phyloP scores from a whole-genome alignment of 1,140 invertebrate species.

The Coboldia fuscipes region DNA sequence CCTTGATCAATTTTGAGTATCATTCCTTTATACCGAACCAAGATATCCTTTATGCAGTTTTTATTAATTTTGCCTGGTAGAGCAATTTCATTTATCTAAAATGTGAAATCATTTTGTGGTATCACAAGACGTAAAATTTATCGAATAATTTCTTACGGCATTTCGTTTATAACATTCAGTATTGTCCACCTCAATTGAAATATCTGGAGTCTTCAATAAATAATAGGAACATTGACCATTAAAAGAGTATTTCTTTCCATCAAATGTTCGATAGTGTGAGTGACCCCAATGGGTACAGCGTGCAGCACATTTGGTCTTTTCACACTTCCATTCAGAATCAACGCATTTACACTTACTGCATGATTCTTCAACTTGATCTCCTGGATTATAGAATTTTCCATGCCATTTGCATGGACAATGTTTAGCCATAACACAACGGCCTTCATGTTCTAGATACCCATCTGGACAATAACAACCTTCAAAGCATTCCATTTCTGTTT shows the following conservation, averaged over 20 bases:
- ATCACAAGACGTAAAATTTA: too few relatives aligned
- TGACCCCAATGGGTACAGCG: conserved; percentile 65
- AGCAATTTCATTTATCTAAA: too few relatives aligned
- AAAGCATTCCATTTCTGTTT: conserved; percentile 31
- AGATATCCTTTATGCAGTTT: too few relatives aligned
- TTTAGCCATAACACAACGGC: conserved; percentile 42
- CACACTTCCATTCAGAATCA: conserved; percentile 52
- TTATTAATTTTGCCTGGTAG: too few relatives aligned
- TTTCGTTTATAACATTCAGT: conserved; percentile 57
- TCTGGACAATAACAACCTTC: conserved; percentile 74
- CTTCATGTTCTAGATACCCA: conserved; percentile 44
- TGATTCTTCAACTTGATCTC: conserved; percentile 45
- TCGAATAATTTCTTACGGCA: too few relatives aligned
- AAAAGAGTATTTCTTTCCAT: conserved; percentile 64
- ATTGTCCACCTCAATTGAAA: conserved; percentile 61
- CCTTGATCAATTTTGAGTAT: conserved; percentile 53
- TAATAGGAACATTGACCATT: conserved; percentile 78
- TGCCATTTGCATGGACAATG: conserved; percentile 61
- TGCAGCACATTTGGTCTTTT: conserved; percentile 43
- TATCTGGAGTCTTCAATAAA: conserved; percentile 36
- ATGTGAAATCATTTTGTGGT: too few relatives aligned
- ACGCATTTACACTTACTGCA: conserved; percentile 58
- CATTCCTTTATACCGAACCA: too few relatives aligned
- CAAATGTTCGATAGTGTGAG: conserved; percentile 80
- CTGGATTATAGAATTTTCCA: conserved; percentile 52